phyloP scores from a whole-genome alignment of 2,797 vertebrate genomes.

The Trichosurus vulpecula region DNA sequence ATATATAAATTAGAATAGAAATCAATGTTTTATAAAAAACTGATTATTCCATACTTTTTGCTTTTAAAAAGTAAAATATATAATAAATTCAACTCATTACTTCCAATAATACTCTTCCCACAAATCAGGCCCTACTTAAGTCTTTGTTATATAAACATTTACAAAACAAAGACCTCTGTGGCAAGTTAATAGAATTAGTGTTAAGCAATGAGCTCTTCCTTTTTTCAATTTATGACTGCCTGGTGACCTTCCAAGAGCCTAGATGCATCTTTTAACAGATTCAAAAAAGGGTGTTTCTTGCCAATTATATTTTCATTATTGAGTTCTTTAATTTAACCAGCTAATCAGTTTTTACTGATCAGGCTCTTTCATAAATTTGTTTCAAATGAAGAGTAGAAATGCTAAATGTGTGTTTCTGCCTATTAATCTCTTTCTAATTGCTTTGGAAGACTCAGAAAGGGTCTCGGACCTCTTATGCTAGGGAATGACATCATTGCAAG shows the following conservation, averaged over 20 bases:
- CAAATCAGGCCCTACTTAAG: background rate
- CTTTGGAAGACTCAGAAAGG: constrained; percentile 21
- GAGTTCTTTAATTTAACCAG: constrained; percentile 13
- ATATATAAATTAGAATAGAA: background rate
- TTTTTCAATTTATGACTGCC: constrained; percentile 20
- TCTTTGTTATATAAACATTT: background rate
- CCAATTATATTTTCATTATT: constrained; percentile 17
- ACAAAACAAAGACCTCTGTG: constrained; percentile 35
- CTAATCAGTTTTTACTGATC: background rate
- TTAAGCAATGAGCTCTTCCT: constrained; percentile 13
- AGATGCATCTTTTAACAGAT: constrained; percentile 14
- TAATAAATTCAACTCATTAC: background rate
- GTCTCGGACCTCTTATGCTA: constrained; percentile 49
- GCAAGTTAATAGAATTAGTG: background rate
- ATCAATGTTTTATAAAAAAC: background rate
- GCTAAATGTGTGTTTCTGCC: constrained; percentile 40
- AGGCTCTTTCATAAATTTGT: background rate
- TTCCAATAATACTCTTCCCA: background rate
- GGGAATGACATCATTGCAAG: constrained; percentile 54
- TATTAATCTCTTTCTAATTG: constrained; percentile 16
- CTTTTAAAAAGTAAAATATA: background rate
- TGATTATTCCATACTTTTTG: background rate
- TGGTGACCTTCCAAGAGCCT: background rate
- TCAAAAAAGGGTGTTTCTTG: background rate
- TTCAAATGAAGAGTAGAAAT: constrained; percentile 32